Percentiles rank a stretch among this genome's conserved stretches.
These are phyloP conservation scores for Calonectris borealis DNA, from an alignment of 2,113 vertebrate genomes.

Conservation along the genomic window DNA sequence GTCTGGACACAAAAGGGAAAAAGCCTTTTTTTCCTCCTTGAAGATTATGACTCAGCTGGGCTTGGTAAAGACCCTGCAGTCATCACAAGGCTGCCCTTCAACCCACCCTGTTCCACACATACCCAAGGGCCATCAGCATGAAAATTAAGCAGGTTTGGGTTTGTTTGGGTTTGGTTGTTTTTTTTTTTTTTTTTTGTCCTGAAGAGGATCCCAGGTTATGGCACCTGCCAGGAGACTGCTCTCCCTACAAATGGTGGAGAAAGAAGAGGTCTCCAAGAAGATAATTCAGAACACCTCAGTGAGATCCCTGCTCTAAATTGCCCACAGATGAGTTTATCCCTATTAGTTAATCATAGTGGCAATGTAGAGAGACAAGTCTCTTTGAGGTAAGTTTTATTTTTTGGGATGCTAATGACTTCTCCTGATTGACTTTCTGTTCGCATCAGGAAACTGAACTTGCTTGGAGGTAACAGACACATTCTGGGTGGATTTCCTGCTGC, in stretches of 20 bases:
- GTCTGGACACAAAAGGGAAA: constrained; percentile 37
- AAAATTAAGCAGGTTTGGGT: neutral
- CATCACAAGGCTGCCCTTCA: neutral
- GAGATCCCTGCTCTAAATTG: neutral
- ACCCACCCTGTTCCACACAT: neutral
- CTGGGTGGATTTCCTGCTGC: neutral
- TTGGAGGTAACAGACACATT: neutral
- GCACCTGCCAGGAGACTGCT: neutral
- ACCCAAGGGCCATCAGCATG: neutral
- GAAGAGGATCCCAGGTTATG: neutral
- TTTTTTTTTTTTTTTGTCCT: neutral
- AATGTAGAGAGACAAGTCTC: neutral
- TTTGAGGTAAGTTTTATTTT: neutral
- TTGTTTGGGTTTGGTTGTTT: neutral
- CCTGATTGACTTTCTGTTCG: neutral
- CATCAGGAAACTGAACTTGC: neutral
- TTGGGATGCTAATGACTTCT: neutral
- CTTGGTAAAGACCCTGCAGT: neutral
- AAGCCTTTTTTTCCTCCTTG: neutral
- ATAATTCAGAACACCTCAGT: neutral
- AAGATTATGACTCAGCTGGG: constrained; percentile 26
- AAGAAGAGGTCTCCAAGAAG: neutral
- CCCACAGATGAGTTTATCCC: neutral
- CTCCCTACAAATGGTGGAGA: neutral
- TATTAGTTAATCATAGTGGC: neutral